A percentile compares a stretch with the other conserved stretches of the same genome.
Evolutionary conservation across 1,140 invertebrate species (phyloP).

Genomic region (Solenopsis invicta): DNA sequence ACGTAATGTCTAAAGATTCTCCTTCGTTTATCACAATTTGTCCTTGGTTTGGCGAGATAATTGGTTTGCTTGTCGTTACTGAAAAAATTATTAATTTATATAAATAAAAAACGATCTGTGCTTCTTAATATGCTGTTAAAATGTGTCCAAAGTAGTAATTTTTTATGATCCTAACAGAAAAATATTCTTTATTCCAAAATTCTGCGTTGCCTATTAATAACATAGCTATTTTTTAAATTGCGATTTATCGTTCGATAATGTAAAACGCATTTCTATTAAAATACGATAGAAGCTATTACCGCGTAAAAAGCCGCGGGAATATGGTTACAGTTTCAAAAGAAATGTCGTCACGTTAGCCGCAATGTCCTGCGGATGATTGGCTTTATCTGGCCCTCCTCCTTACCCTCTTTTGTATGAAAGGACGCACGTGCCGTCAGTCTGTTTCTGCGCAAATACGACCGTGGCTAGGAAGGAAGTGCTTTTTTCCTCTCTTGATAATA

Average conservation of each 20-base stretch:
- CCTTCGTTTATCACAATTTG: constrained; percentile 78
- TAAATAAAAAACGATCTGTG: background rate
- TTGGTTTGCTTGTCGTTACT: constrained; percentile 68
- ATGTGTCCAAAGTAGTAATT: background rate
- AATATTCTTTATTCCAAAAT: background rate
- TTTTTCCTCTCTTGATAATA: constrained; percentile 80
- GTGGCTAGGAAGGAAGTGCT: constrained; percentile 77
- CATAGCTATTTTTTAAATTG: constrained; percentile 1
- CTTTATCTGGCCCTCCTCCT: constrained; percentile 49
- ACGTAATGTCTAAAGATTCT: constrained; percentile 72
- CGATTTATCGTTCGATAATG: background rate
- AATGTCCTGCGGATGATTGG: constrained; percentile 75
- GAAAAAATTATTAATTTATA: constrained; percentile 4
- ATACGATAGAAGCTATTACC: background rate
- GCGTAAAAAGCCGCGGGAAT: background rate
- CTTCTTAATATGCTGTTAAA: background rate
- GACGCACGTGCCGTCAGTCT: background rate
- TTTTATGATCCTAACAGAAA: background rate
- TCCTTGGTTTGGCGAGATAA: constrained; percentile 32
- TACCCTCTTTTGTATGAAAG: constrained; percentile 36
- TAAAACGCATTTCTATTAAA: background rate
- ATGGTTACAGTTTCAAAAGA: constrained; percentile 12
- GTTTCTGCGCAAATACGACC: constrained; percentile 68
- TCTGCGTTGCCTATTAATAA: background rate
- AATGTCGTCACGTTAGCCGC: constrained; percentile 56